Percentiles rank a stretch among this genome's conserved stretches.
Evolutionary conservation across 2,797 vertebrate genomes (phyloP).

Genomic region (Gallirallus australis): DNA sequence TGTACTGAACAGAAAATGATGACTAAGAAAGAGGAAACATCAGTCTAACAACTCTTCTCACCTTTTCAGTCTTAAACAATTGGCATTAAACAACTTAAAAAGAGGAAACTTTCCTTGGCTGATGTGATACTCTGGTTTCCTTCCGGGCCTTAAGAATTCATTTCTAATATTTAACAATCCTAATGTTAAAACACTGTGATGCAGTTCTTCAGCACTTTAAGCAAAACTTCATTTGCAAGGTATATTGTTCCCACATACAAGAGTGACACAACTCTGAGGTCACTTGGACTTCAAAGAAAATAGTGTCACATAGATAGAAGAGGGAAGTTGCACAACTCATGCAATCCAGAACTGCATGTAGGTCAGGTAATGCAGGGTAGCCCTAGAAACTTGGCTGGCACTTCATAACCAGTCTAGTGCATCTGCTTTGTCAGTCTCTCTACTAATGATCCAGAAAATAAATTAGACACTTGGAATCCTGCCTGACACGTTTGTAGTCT

Average conservation of each 20-base stretch:
- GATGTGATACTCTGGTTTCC: neutral
- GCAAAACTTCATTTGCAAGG: neutral
- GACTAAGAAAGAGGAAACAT: neutral
- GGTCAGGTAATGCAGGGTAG: neutral
- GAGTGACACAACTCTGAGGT: neutral
- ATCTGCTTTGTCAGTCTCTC: neutral
- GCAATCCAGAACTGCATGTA: neutral
- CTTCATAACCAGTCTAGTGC: neutral
- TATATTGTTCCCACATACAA: rapidly evolving
- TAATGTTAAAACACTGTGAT: neutral
- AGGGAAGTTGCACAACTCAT: neutral
- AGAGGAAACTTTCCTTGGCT: neutral
- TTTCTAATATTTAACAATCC: neutral
- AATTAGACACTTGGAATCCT: neutral
- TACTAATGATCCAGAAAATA: neutral
- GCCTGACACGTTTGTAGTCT: neutral
- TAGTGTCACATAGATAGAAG: neutral
- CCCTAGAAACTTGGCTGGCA: neutral
- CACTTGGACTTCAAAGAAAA: neutral
- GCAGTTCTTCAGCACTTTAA: neutral
- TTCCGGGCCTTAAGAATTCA: neutral
- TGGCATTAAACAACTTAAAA: no score
- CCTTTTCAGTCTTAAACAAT: neutral
- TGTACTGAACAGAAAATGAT: neutral
- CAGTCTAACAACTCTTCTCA: neutral